Conservation (phyloP, 2,113 vertebrate genomes). For the Microtus oregoni region DNA sequence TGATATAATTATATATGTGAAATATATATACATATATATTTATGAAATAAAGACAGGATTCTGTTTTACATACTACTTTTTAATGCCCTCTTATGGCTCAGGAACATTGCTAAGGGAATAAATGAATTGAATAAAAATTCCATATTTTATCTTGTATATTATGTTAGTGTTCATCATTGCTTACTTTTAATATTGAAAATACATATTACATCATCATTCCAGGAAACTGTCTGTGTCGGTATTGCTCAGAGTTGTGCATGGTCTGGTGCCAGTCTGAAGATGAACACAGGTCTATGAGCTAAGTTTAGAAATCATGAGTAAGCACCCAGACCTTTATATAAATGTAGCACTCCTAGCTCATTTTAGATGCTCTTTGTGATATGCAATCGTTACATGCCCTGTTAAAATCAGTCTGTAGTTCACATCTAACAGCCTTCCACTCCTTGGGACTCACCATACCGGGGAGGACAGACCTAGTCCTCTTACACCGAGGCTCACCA, state of each 20-base stretch:
- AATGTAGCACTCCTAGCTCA: background rate
- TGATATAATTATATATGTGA: background rate
- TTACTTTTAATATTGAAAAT: constrained; percentile 60
- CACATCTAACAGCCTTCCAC: background rate
- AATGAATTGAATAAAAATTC: constrained; percentile 56
- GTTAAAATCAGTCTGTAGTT: constrained; percentile 36
- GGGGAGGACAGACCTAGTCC: background rate
- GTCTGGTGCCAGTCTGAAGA: constrained; percentile 21
- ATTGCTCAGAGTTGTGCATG: background rate
- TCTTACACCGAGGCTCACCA: background rate
- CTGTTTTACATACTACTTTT: constrained; percentile 43
- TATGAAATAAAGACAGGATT: constrained; percentile 50
- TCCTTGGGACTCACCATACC: background rate
- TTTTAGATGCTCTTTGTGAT: constrained; percentile 38
- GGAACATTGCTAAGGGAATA: constrained; percentile 36
- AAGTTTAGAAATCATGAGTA: constrained; percentile 16
- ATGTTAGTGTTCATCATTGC: constrained; percentile 25
- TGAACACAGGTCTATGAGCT: background rate
- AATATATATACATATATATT: constrained; percentile 13
- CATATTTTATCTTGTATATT: constrained; percentile 34
- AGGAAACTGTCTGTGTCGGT: constrained; percentile 32
- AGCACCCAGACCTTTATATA: constrained; percentile 19
- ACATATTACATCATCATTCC: constrained; percentile 26
- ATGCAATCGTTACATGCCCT: background rate
- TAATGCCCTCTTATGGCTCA: constrained; percentile 32